phyloP scores from a whole-genome alignment of 2,797 vertebrate species.

The Falco naumanni region DNA sequence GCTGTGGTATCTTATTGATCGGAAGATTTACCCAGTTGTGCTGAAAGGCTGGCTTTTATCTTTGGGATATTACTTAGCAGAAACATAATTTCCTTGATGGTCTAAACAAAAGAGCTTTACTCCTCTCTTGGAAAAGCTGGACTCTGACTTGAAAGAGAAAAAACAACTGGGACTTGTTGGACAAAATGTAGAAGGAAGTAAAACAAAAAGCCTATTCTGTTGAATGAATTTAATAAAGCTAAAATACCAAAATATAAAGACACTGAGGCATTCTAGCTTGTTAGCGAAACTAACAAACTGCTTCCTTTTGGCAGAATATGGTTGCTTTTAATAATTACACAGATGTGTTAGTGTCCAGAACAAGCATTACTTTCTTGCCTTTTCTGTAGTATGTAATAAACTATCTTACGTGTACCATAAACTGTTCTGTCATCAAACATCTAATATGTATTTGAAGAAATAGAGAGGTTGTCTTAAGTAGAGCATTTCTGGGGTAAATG shows the following conservation, averaged over 20 bases:
- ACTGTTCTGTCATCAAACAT: background rate
- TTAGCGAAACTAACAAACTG: slow-evolving; percentile 13
- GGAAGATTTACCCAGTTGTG: background rate
- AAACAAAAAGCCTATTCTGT: background rate
- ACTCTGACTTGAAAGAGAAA: background rate
- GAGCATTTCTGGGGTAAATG: background rate
- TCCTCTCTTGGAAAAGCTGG: background rate
- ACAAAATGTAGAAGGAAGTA: background rate
- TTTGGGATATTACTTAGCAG: background rate
- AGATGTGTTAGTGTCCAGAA: background rate
- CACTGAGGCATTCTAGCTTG: background rate
- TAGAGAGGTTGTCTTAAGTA: background rate
- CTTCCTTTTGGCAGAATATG: background rate
- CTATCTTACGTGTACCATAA: background rate
- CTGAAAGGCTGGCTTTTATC: background rate
- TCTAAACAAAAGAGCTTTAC: background rate
- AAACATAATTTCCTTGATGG: background rate
- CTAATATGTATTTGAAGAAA: background rate
- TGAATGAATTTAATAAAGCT: slow-evolving; percentile 9
- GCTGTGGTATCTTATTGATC: background rate
- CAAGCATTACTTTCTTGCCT: background rate
- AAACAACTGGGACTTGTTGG: background rate
- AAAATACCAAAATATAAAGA: background rate
- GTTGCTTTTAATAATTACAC: background rate
- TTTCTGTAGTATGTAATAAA: background rate